Conservation (phyloP, 2,888 invertebrate species). For the Chironomus riparius region DNA sequence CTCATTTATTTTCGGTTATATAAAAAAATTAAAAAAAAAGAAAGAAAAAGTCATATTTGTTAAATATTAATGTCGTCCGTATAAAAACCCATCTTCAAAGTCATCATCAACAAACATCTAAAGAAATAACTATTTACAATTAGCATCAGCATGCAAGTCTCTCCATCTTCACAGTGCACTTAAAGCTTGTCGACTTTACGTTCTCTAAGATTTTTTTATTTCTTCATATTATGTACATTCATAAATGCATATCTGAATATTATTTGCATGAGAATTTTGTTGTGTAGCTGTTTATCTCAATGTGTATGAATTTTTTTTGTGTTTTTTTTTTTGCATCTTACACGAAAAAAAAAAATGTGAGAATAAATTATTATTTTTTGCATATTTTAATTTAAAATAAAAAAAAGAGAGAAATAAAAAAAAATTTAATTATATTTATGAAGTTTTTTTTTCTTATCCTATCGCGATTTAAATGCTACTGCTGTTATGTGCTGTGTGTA, state of each 20-base stretch:
- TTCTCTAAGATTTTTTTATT: neutral
- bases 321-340: slow-evolving; percentile 9
- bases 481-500: neutral
- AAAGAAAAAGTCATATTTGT: too few relatives aligned
- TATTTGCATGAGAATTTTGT: slow-evolving; percentile 21
- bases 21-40: too few relatives aligned
- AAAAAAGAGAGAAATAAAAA: neutral
- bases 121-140: slow-evolving; percentile 10
- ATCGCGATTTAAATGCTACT: neutral
- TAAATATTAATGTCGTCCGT: too few relatives aligned
- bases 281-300: slow-evolving; percentile 11
- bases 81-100: slow-evolving; percentile 13
- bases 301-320: neutral
- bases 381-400: slow-evolving; percentile 4
- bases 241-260: slow-evolving; percentile 8
- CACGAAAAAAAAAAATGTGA: slow-evolving; percentile 8
- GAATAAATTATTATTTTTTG: slow-evolving; percentile 14
- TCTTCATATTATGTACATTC: neutral
- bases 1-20: too few relatives aligned
- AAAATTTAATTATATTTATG: slow-evolving; percentile 15
- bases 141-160: slow-evolving; percentile 1
- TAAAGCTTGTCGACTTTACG: neutral
- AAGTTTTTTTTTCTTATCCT: slow-evolving; percentile 9
- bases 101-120: neutral
- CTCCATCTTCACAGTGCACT: neutral